These are phyloP conservation scores for Patagioenas fasciata DNA, from an alignment of 2,113 vertebrate species.

Conservation along the genomic window DNA sequence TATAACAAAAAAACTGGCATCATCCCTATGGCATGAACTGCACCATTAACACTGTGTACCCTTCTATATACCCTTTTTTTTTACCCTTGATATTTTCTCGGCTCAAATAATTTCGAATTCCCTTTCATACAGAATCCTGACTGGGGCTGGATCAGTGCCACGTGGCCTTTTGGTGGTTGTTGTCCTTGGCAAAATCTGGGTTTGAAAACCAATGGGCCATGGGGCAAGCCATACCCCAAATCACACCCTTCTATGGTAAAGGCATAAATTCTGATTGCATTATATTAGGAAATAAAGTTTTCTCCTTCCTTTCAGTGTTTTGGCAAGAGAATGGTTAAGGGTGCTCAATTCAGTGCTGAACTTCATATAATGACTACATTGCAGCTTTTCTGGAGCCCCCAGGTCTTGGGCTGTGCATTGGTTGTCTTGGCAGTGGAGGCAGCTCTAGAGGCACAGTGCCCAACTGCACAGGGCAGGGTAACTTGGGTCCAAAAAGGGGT, in stretches of 20 bases:
- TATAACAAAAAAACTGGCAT: neutral
- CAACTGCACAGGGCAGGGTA: neutral
- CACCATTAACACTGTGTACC: neutral
- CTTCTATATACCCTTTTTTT: neutral
- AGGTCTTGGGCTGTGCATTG: neutral
- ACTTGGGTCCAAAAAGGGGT: neutral
- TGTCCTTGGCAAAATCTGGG: neutral
- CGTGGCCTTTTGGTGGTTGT: neutral
- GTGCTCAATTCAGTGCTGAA: neutral
- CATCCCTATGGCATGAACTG: neutral
- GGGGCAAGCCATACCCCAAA: neutral
- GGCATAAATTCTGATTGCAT: neutral
- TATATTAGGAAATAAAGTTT: neutral
- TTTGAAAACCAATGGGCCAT: accelerated
- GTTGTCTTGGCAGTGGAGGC: neutral
- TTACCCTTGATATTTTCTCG: neutral
- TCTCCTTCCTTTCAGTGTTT: neutral
- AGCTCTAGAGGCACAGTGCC: neutral
- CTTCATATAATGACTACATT: neutral
- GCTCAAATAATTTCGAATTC: neutral
- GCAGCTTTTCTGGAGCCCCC: neutral
- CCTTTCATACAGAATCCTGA: neutral
- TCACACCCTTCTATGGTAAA: neutral
- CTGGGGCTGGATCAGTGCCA: neutral
- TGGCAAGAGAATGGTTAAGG: neutral